Conservation (phyloP, 1,140 invertebrate species). For the Carposina sasakii region DNA sequence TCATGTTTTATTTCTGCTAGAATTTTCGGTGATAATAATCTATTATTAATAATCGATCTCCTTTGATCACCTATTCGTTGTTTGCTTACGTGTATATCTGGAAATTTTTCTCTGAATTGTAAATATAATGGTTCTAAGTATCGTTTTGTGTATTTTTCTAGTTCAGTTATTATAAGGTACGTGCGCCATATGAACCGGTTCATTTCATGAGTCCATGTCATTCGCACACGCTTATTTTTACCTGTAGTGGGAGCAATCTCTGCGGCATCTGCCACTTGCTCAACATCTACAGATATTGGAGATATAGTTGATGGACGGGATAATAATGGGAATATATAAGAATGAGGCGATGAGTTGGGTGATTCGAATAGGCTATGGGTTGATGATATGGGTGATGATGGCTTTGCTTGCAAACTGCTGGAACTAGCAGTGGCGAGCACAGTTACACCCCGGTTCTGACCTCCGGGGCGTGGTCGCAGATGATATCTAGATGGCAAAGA, state of each 20-base stretch:
- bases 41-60: background rate
- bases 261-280: background rate
- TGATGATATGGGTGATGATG: background rate
- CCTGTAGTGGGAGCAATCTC: background rate
- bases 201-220: background rate
- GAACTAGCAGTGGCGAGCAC: too few species aligned
- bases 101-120: background rate
- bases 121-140: background rate
- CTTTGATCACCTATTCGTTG: background rate
- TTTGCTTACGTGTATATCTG: background rate
- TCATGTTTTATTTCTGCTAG: background rate
- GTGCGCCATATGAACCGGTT: constrained; percentile 3
- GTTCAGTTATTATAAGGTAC: background rate
- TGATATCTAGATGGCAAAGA: too few species aligned
- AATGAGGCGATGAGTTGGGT: too few species aligned
- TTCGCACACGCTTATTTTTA: background rate
- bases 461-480: too few species aligned
- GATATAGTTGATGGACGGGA: background rate
- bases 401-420: too few species aligned
- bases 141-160: background rate
- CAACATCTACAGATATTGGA: background rate
- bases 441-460: too few species aligned
- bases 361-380: background rate
- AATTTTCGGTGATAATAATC: background rate
- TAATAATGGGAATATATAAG: too few species aligned